Percentiles rank a stretch among this genome's conserved stretches.
These are phyloP conservation scores for Patella caerulea DNA, from an alignment of 2,888 invertebrate genomes.

Conservation along the genomic window DNA sequence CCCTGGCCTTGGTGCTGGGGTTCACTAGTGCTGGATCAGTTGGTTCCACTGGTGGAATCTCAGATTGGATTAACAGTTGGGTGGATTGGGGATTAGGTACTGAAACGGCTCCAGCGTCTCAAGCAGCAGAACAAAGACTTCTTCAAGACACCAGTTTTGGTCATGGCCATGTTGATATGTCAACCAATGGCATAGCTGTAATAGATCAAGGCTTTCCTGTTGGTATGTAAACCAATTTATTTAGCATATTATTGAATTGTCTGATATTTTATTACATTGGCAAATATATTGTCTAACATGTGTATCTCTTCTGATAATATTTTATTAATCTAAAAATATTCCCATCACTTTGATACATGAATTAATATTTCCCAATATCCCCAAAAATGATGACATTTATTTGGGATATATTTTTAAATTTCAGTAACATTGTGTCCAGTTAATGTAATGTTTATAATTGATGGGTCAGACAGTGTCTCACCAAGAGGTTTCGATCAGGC, in stretches of 20 bases:
- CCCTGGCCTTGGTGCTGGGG: not conserved
- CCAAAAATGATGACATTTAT: too few species aligned
- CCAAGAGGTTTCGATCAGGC: conserved; percentile 26
- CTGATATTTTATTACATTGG: too few species aligned
- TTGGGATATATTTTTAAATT: not conserved
- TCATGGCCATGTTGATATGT: not conserved
- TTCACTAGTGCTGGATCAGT: not conserved
- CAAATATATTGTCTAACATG: too few species aligned
- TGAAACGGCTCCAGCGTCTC: not conserved
- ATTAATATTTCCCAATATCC: too few species aligned
- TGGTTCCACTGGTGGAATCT: not conserved
- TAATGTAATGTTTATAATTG: conserved; percentile 38
- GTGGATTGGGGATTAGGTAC: not conserved
- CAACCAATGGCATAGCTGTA: not conserved
- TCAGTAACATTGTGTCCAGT: conserved; percentile 38
- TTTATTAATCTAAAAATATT: too few species aligned
- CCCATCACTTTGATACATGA: too few species aligned
- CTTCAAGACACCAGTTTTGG: too few species aligned
- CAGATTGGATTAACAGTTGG: not conserved
- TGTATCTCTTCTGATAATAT: too few species aligned
- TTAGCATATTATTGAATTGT: too few species aligned
- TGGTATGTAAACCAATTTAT: not conserved
- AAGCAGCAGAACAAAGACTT: not conserved
- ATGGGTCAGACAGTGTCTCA: conserved; percentile 40
- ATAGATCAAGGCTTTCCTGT: not conserved